Conservation (phyloP, 2,888 invertebrate genomes). For the Arge pagana region DNA sequence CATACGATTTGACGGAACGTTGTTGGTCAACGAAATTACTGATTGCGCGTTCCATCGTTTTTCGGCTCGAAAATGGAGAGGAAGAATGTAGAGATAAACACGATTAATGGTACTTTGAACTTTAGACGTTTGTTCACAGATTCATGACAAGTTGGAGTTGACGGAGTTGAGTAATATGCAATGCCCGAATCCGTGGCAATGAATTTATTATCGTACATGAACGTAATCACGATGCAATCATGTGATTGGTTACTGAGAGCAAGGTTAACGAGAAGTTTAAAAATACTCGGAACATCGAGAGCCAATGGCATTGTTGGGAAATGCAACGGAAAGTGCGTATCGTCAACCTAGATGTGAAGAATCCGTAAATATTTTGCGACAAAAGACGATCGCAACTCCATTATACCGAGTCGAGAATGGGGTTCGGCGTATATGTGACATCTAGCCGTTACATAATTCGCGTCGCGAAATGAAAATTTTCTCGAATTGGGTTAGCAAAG, state of each 20-base stretch:
- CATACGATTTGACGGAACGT: too few relatives aligned
- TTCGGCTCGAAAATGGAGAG: too few relatives aligned
- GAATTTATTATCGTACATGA: too few relatives aligned
- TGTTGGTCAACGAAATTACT: too few relatives aligned
- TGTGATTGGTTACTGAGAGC: constrained; percentile 15
- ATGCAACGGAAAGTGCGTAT: background rate
- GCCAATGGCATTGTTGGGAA: constrained; percentile 25
- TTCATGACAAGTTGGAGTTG: too few relatives aligned
- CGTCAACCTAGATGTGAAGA: background rate
- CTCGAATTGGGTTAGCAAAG: constrained; percentile 28
- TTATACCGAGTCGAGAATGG: constrained; percentile 25
- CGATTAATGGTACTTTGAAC: too few relatives aligned
- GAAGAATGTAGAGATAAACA: too few relatives aligned
- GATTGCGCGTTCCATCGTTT: too few relatives aligned
- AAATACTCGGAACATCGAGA: constrained; percentile 31
- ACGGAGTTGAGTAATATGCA: too few relatives aligned
- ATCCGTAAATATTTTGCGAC: background rate
- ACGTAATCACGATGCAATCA: background rate
- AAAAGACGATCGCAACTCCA: constrained; percentile 14
- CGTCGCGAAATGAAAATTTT: constrained; percentile 7
- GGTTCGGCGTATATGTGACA: too few relatives aligned
- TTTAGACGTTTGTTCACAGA: too few relatives aligned
- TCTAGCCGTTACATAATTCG: constrained; percentile 7
- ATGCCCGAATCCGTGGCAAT: too few relatives aligned
- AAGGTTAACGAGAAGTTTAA: constrained; percentile 26